Conservation (phyloP, 2,888 invertebrate genomes). For the Lapara coniferarum region DNA sequence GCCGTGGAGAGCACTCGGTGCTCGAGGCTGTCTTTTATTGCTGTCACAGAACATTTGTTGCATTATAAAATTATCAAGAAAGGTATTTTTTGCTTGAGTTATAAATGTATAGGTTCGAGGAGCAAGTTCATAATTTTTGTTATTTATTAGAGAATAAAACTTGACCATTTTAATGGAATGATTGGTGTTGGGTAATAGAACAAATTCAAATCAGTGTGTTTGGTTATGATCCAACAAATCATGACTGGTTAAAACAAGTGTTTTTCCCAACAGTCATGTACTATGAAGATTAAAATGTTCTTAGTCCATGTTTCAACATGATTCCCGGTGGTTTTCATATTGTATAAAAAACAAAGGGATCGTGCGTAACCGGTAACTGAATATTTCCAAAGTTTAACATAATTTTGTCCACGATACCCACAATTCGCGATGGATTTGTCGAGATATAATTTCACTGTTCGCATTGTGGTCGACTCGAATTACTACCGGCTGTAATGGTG, state of each 20-base stretch:
- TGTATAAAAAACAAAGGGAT: not conserved
- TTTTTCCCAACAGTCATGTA: too few species aligned
- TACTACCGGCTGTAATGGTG: not conserved
- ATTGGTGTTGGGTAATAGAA: too few species aligned
- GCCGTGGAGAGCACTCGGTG: not conserved
- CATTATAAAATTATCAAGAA: not conserved
- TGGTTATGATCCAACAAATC: too few species aligned
- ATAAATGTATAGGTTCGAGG: too few species aligned
- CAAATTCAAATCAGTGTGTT: too few species aligned
- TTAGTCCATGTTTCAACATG: too few species aligned
- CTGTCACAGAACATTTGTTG: not conserved
- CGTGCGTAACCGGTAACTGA: not conserved
- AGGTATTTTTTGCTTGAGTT: too few species aligned
- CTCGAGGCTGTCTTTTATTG: conserved; percentile 1
- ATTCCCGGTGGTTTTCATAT: not conserved
- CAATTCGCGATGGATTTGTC: not conserved
- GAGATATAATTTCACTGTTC: conserved; percentile 3
- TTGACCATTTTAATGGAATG: too few species aligned
- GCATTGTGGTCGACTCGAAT: conserved; percentile 4
- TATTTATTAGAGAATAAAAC: too few species aligned
- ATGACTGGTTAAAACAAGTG: too few species aligned
- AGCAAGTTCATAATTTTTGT: too few species aligned
- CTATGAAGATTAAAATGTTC: too few species aligned
- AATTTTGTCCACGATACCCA: conserved; percentile 2
- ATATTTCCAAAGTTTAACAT: conserved; percentile 1